Percentiles rank a stretch among this genome's conserved stretches.
phyloP scores from a whole-genome alignment of 1,140 invertebrate species.

The Elysia chlorotica region DNA sequence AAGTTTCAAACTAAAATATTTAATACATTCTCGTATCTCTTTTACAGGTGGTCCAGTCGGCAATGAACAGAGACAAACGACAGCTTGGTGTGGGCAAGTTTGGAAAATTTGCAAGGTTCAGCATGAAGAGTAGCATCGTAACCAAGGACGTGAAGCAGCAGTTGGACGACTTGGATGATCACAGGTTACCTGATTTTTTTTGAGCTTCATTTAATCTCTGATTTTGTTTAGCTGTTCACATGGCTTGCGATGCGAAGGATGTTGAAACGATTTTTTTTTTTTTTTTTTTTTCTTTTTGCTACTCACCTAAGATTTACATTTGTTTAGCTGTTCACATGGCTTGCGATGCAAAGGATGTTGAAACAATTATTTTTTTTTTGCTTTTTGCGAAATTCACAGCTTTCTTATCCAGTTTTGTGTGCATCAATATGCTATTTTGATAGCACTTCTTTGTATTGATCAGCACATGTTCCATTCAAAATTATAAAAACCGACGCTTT shows the following conservation, averaged over 20 bases:
- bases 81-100: slow-evolving; percentile 85
- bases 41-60: slow-evolving; percentile 69
- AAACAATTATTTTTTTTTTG: background rate
- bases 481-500: too few relatives aligned
- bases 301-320: background rate
- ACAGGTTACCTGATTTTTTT: slow-evolving; percentile 63
- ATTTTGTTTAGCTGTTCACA: background rate
- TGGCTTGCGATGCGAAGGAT: background rate
- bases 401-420: too few relatives aligned
- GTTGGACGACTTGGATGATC: slow-evolving; percentile 89
- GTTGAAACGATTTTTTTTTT: background rate
- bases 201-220: background rate
- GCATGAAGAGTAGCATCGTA: slow-evolving; percentile 54
- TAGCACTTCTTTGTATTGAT: too few relatives aligned
- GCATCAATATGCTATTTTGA: too few relatives aligned
- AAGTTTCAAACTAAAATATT: too few relatives aligned
- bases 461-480: too few relatives aligned
- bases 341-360: background rate
- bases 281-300: background rate
- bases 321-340: background rate
- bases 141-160: slow-evolving; percentile 74
- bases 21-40: too few relatives aligned
- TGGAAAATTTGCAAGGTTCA: slow-evolving; percentile 76
- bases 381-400: too few relatives aligned
- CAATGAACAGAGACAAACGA: slow-evolving; percentile 79